Conservation (phyloP, 1,140 invertebrate species). For the Brachionus plicatilis region DNA sequence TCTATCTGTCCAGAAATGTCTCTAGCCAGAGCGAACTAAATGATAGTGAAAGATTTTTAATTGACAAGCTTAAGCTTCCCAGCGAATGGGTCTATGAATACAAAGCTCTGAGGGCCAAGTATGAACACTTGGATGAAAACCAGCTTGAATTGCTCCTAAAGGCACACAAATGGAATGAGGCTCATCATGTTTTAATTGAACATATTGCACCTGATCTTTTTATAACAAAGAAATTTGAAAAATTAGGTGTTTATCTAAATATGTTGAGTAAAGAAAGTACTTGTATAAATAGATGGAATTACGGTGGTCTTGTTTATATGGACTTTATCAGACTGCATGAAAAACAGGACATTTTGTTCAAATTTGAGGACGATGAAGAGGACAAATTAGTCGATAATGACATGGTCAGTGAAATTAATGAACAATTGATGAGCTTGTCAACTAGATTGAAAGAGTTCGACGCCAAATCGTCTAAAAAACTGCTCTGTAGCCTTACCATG, state of each 20-base stretch:
- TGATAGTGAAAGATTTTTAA: background rate
- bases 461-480: background rate
- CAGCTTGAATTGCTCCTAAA: background rate
- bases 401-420: background rate
- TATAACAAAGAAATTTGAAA: background rate
- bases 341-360: background rate
- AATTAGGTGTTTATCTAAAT: background rate
- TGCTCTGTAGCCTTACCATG: background rate
- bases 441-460: conserved; percentile 1
- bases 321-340: background rate
- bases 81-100: conserved; percentile 32
- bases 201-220: conserved; percentile 19
- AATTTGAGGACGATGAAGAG: background rate
- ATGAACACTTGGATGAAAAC: background rate
- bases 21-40: conserved; percentile 2
- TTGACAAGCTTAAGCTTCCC: background rate
- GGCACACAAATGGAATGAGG: conserved; percentile 24
- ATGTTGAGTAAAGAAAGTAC: background rate
- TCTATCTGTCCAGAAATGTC: conserved; percentile 17
- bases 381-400: background rate
- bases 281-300: conserved; percentile 31
- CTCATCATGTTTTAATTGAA: conserved; percentile 12
- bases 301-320: conserved; percentile 21
- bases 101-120: conserved; percentile 17
- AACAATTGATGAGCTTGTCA: background rate